These are phyloP conservation scores for Genyomyrus donnyi DNA, from an alignment of 2,113 vertebrate species.

Conservation along the genomic window DNA sequence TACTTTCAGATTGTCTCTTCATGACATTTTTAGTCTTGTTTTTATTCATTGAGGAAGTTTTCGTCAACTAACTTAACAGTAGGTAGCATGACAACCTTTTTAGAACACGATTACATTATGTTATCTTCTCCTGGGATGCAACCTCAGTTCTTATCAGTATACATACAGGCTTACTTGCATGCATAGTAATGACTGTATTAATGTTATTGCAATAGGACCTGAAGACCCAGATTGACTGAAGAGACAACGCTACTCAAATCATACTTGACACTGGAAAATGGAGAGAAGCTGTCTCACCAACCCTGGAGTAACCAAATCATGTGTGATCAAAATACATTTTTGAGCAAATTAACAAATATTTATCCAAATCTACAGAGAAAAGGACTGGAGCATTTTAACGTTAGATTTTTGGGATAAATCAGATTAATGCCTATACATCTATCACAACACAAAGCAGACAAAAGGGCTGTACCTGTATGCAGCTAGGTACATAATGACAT, in stretches of 20 bases:
- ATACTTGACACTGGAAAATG: neutral
- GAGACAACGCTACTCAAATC: neutral
- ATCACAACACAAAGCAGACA: neutral
- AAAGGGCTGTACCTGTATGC: neutral
- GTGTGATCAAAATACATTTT: neutral
- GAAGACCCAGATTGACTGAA: neutral
- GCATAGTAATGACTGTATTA: neutral
- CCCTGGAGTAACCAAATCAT: neutral
- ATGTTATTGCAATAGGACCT: neutral
- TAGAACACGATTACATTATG: neutral
- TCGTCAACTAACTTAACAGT: neutral
- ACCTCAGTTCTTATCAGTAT: neutral
- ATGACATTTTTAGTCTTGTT: neutral
- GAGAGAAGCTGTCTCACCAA: neutral
- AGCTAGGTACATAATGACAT: neutral
- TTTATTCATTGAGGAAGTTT: neutral
- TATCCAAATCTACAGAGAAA: neutral
- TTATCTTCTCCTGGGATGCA: neutral
- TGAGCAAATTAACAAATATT: neutral
- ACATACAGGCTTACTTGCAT: neutral
- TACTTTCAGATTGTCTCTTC: neutral
- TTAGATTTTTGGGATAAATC: neutral
- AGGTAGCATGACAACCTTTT: neutral
- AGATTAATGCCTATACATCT: neutral
- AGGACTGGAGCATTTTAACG: neutral